phyloP scores from a whole-genome alignment of 2,888 invertebrate genomes.

The Mantis religiosa region DNA sequence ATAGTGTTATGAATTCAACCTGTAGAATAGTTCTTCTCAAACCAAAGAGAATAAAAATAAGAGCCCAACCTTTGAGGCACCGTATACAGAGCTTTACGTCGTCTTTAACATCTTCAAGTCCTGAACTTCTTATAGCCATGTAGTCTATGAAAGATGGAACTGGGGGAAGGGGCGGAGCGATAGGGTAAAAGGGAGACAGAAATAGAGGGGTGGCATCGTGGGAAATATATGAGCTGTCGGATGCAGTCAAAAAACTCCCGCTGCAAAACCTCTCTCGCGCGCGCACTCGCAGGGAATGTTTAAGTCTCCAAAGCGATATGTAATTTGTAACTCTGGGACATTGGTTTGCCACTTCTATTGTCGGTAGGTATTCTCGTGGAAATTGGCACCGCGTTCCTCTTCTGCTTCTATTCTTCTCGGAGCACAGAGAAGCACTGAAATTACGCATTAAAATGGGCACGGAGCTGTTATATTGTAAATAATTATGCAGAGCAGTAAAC shows the following conservation, averaged over 20 bases:
- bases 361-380: background rate
- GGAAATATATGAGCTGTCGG: constrained; percentile 28
- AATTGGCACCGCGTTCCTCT: no score
- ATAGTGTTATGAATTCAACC: no score
- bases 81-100: background rate
- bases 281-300: background rate
- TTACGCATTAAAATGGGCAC: no score
- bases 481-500: no score
- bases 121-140: background rate
- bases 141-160: background rate
- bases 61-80: background rate
- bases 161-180: background rate
- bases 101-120: background rate
- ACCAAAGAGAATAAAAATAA: background rate
- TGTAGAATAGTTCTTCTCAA: no score
- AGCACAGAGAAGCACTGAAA: no score
- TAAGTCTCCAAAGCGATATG: background rate
- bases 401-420: background rate
- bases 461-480: no score
- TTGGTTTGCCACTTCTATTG: background rate
- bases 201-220: background rate
- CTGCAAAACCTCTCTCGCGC: background rate
- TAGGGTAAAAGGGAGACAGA: background rate
- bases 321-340: background rate
- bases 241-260: constrained; percentile 19